A percentile compares a stretch with the other conserved stretches of the same genome.
phyloP scores from a whole-genome alignment of 2,888 invertebrate genomes.

The Chouioia cunea region DNA sequence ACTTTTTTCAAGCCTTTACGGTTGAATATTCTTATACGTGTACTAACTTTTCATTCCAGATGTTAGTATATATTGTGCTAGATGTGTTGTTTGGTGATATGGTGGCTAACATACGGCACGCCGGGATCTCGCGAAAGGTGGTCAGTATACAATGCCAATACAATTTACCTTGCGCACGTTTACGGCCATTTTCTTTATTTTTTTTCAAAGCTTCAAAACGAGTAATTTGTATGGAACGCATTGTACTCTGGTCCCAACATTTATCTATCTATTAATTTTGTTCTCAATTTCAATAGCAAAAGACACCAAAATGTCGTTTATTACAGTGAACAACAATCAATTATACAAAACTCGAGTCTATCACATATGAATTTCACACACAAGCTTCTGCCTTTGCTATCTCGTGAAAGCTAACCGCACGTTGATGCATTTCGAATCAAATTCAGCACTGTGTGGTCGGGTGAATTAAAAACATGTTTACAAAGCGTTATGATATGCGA shows the following conservation, averaged over 20 bases:
- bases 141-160: slow-evolving; percentile 37
- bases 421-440: slow-evolving; percentile 28
- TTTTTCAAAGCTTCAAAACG: slow-evolving; percentile 4
- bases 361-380: slow-evolving; percentile 28
- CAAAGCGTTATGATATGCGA: slow-evolving; percentile 26
- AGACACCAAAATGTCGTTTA: not conserved
- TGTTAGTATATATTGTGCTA: slow-evolving; percentile 55
- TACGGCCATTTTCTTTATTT: slow-evolving; percentile 4
- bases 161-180: slow-evolving; percentile 8
- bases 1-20: slow-evolving; percentile 46
- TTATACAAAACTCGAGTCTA: slow-evolving; percentile 1
- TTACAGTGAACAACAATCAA: not conserved
- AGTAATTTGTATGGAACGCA: not conserved
- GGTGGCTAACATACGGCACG: slow-evolving; percentile 65
- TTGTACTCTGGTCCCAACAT: slow-evolving; percentile 33
- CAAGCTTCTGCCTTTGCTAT: slow-evolving; percentile 47
- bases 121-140: slow-evolving; percentile 52
- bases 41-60: slow-evolving; percentile 54
- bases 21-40: slow-evolving; percentile 47
- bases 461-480: slow-evolving; percentile 29
- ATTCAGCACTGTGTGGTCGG: slow-evolving; percentile 38
- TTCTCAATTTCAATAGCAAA: slow-evolving; percentile 7
- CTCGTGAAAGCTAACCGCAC: slow-evolving; percentile 48
- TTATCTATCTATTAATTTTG: slow-evolving; percentile 17
- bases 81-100: slow-evolving; percentile 64